phyloP scores from a whole-genome alignment of 2,797 vertebrate species.

The Benthosema pterotum region DNA sequence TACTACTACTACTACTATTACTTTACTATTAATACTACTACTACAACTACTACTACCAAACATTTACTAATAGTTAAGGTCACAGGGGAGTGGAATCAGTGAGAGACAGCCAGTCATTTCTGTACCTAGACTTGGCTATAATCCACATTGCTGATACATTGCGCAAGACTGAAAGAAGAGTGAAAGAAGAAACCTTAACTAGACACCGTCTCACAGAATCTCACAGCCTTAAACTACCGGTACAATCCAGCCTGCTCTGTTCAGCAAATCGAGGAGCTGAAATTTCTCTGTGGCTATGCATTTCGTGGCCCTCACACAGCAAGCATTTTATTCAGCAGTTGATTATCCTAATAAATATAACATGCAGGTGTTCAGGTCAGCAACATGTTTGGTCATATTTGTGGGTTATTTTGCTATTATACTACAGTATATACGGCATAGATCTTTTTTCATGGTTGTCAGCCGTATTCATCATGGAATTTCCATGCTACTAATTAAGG shows the following conservation, averaged over 20 bases:
- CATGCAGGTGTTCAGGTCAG: too few relatives aligned
- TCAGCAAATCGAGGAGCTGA: constrained; percentile 33
- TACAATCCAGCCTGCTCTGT: constrained; percentile 34
- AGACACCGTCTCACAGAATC: constrained; percentile 45
- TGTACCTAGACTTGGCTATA: constrained; percentile 41
- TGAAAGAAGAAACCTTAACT: constrained; percentile 61
- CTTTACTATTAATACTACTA: too few relatives aligned
- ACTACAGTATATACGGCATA: too few relatives aligned
- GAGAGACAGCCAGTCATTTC: constrained; percentile 50
- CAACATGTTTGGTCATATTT: too few relatives aligned
- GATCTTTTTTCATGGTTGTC: too few relatives aligned
- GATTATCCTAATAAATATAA: neutral
- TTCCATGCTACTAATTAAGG: too few relatives aligned
- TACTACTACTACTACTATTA: too few relatives aligned
- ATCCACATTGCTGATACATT: constrained; percentile 35
- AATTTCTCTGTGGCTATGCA: neutral
- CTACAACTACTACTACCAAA: too few relatives aligned
- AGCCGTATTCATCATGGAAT: too few relatives aligned
- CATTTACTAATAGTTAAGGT: constrained; percentile 40
- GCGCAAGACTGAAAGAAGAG: constrained; percentile 63
- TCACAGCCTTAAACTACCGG: constrained; percentile 36
- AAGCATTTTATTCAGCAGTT: neutral
- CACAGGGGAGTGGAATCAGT: constrained; percentile 43
- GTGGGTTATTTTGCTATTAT: too few relatives aligned
- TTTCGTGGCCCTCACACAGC: constrained; percentile 15